Percentiles rank a stretch among this genome's conserved stretches.
These are phyloP conservation scores for Halichoerus grypus DNA, from an alignment of 2,113 vertebrate species.

Conservation along the genomic window DNA sequence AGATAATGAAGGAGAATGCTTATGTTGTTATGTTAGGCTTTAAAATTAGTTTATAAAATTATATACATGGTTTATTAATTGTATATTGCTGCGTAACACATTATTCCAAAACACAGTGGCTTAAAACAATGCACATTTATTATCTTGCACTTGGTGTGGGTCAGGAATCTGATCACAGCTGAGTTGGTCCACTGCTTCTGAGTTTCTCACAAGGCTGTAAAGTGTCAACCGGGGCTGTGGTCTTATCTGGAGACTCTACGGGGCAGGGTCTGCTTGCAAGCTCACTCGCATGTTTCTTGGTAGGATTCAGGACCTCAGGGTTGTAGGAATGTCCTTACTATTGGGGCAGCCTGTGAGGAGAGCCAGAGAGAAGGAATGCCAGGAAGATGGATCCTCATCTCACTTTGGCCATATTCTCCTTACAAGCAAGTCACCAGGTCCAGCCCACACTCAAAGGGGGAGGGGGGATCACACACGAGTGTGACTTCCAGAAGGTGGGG, in stretches of 20 bases:
- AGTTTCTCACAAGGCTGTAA: neutral
- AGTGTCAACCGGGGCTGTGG: neutral
- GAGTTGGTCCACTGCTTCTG: neutral
- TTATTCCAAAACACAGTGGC: neutral
- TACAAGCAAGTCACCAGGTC: neutral
- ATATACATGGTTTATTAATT: neutral
- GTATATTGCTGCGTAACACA: neutral
- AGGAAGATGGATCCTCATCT: neutral
- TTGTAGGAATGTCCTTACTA: neutral
- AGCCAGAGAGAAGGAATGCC: neutral
- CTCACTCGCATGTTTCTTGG: neutral
- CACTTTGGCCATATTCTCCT: neutral
- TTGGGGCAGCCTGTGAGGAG: neutral
- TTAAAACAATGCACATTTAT: neutral
- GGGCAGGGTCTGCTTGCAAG: neutral
- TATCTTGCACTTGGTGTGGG: neutral
- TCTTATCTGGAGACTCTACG: neutral
- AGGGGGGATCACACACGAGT: neutral
- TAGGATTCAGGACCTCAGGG: neutral
- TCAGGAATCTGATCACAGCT: neutral
- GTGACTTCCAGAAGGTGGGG: neutral
- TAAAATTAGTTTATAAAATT: neutral
- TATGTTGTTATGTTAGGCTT: neutral
- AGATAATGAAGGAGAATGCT: neutral
- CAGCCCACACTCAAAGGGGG: neutral